Percentiles rank a stretch among this genome's conserved stretches.
Conservation (phyloP, 2,797 vertebrate genomes). For the Falco cherrug region DNA sequence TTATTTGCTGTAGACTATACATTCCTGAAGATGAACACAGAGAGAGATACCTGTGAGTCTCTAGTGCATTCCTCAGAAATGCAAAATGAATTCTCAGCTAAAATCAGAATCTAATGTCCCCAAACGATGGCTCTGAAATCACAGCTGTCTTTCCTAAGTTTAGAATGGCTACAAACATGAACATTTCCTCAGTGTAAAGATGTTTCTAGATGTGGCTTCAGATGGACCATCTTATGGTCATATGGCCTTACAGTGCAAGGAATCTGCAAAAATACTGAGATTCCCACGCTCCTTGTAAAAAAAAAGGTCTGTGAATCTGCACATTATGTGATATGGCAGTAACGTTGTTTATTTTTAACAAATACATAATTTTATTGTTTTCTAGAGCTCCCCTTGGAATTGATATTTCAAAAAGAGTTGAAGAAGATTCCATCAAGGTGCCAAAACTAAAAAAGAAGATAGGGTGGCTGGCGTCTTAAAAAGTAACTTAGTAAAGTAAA, state of each 20-base stretch:
- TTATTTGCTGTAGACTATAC: background rate
- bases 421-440: conserved; percentile 84
- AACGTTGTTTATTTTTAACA: background rate
- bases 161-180: background rate
- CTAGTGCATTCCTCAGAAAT: background rate
- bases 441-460: conserved; percentile 78
- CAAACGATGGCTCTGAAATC: background rate
- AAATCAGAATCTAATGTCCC: background rate
- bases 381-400: conserved; percentile 88
- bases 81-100: background rate
- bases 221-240: background rate
- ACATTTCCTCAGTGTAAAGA: background rate
- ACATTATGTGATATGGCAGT: background rate
- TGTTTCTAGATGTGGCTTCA: background rate
- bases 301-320: background rate
- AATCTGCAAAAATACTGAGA: background rate
- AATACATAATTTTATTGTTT: background rate
- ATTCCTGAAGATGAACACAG: background rate
- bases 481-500: conserved; percentile 6
- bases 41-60: background rate
- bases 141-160: background rate
- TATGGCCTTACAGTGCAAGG: background rate
- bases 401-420: conserved; percentile 88
- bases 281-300: background rate
- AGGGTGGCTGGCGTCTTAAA: conserved; percentile 3